Percentiles rank a stretch among this genome's conserved stretches.
Evolutionary conservation across 2,888 invertebrate species (phyloP).

Genomic region (Mythimna pallens): DNA sequence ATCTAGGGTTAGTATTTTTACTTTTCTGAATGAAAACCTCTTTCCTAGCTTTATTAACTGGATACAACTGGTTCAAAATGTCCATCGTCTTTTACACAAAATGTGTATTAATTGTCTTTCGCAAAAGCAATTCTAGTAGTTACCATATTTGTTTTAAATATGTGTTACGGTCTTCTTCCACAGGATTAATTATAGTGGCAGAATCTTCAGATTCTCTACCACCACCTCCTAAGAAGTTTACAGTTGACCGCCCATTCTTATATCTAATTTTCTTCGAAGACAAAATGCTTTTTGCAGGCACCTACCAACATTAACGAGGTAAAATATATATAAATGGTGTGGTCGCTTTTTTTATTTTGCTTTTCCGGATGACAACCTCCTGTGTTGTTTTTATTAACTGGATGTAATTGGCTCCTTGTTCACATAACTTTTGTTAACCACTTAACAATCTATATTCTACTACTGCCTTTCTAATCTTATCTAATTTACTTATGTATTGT

Average conservation of each 20-base stretch:
- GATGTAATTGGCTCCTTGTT: slow-evolving; percentile 1
- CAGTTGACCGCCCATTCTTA: slow-evolving; percentile 64
- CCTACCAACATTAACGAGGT: slow-evolving; percentile 66
- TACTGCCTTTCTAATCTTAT: not conserved
- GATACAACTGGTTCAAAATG: too few relatives aligned
- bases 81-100: too few relatives aligned
- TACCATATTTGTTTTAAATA: not conserved
- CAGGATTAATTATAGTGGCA: slow-evolving; percentile 40
- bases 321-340: slow-evolving; percentile 17
- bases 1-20: not conserved
- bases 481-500: not conserved
- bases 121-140: too few relatives aligned
- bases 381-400: not conserved
- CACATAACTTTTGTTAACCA: not conserved
- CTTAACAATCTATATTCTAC: not conserved
- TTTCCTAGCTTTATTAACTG: too few relatives aligned
- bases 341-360: slow-evolving; percentile 15
- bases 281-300: slow-evolving; percentile 69
- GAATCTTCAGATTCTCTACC: slow-evolving; percentile 28
- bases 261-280: slow-evolving; percentile 70
- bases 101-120: too few relatives aligned
- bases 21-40: not conserved
- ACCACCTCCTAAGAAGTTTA: slow-evolving; percentile 44
- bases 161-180: slow-evolving; percentile 10
- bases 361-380: not conserved